Percentiles rank a stretch among this genome's conserved stretches.
Conservation (phyloP, 2,888 invertebrate genomes). For the Macrophya annulata region DNA sequence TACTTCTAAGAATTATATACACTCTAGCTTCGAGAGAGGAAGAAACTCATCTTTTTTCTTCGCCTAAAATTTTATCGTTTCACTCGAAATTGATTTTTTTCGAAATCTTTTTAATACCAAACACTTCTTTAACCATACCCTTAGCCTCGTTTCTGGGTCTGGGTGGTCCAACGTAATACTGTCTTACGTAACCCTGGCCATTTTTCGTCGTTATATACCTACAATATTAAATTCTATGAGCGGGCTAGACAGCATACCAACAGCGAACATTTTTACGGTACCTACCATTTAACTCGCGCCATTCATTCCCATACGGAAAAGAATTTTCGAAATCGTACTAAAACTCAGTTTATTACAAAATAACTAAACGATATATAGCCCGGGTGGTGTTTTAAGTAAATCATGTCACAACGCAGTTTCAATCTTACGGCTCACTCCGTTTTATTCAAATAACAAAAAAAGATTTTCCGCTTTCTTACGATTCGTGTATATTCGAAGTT, state of each 20-base stretch:
- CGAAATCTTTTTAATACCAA: neutral
- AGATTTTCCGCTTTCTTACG: neutral
- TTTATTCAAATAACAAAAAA: neutral
- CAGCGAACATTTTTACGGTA: slow-evolving; percentile 16
- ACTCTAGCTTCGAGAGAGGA: neutral
- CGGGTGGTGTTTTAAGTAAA: slow-evolving; percentile 11
- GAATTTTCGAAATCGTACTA: slow-evolving; percentile 33
- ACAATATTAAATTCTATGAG: neutral
- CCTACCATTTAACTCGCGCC: slow-evolving; percentile 3
- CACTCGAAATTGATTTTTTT: slow-evolving; percentile 64
- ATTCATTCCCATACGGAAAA: neutral
- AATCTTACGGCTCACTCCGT: neutral
- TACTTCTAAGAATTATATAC: slow-evolving; percentile 62
- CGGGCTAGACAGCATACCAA: neutral
- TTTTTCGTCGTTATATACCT: slow-evolving; percentile 32
- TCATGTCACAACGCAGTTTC: neutral
- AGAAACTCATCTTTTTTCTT: neutral
- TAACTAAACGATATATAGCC: slow-evolving; percentile 28
- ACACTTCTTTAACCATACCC: neutral
- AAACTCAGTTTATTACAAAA: slow-evolving; percentile 44
- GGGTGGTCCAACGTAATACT: slow-evolving; percentile 20
- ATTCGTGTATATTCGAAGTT: too few relatives aligned
- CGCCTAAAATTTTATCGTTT: slow-evolving; percentile 60
- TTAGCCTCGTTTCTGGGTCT: neutral
- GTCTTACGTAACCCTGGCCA: slow-evolving; percentile 10